These are phyloP conservation scores for Scomber japonicus DNA, from an alignment of 2,113 vertebrate genomes.

Conservation along the genomic window DNA sequence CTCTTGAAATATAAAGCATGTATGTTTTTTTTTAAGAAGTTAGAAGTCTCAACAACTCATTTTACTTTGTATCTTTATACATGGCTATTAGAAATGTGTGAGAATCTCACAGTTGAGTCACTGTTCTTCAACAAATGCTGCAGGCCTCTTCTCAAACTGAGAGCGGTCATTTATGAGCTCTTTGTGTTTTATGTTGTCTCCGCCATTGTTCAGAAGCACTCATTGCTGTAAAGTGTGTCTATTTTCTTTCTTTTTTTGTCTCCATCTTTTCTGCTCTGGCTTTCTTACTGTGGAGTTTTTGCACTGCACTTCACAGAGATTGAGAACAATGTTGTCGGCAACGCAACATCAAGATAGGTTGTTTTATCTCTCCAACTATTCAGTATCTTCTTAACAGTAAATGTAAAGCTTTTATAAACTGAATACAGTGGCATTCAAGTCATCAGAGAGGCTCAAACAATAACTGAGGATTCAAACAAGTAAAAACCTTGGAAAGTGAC, in stretches of 20 bases:
- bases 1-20: not conserved
- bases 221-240: not conserved
- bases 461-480: too few species aligned
- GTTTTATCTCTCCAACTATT: too few species aligned
- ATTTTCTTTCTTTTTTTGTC: not conserved
- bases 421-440: too few species aligned
- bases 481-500: too few species aligned
- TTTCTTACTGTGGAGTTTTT: slow-evolving; percentile 1
- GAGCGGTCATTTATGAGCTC: slow-evolving; percentile 17
- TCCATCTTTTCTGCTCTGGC: not conserved
- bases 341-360: too few species aligned
- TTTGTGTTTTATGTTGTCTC: slow-evolving; percentile 19
- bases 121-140: not conserved
- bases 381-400: too few species aligned
- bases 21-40: not conserved
- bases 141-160: not conserved
- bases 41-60: not conserved
- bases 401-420: too few species aligned
- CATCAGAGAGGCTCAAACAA: too few species aligned
- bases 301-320: not conserved
- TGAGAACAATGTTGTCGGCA: not conserved
- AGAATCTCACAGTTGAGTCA: too few species aligned
- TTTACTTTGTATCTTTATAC: not conserved
- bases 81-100: too few species aligned
- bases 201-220: slow-evolving; percentile 15